Percentiles rank a stretch among this genome's conserved stretches.
Conservation (phyloP, 64 coral and sea anemone genomes). For the Pocillopora damicornis region DNA sequence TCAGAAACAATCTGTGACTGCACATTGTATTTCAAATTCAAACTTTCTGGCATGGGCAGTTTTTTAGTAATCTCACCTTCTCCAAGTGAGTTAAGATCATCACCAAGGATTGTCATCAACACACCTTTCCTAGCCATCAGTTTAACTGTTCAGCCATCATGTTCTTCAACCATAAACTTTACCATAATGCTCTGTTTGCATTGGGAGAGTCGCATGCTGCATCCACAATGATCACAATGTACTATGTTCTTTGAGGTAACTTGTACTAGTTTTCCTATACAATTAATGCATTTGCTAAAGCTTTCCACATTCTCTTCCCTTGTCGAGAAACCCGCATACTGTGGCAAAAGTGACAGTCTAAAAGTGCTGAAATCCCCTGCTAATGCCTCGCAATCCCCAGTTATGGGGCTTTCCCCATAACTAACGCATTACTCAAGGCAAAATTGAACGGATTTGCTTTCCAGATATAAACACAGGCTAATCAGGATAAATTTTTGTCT, state of each 20-base stretch:
- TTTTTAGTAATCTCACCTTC: slow-evolving; percentile 8
- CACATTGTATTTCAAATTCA: background rate
- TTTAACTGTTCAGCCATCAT: background rate
- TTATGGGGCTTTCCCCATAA: too few species aligned
- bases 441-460: too few species aligned
- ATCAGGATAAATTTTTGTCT: too few species aligned
- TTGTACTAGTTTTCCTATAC: slow-evolving; percentile 28
- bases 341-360: too few species aligned
- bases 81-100: background rate
- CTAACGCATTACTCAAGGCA: too few species aligned
- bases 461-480: too few species aligned
- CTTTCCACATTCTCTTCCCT: slow-evolving; percentile 12
- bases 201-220: slow-evolving; percentile 23
- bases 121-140: background rate
- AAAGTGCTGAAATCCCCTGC: too few species aligned
- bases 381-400: too few species aligned
- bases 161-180: background rate
- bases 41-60: background rate
- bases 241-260: slow-evolving; percentile 34
- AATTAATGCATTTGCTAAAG: slow-evolving; percentile 24
- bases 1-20: background rate
- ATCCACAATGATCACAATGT: slow-evolving; percentile 21
- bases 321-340: too few species aligned
- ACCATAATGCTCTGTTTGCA: background rate
- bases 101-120: background rate